phyloP scores from a whole-genome alignment of 2,797 vertebrate species.

The Coreius guichenoti region DNA sequence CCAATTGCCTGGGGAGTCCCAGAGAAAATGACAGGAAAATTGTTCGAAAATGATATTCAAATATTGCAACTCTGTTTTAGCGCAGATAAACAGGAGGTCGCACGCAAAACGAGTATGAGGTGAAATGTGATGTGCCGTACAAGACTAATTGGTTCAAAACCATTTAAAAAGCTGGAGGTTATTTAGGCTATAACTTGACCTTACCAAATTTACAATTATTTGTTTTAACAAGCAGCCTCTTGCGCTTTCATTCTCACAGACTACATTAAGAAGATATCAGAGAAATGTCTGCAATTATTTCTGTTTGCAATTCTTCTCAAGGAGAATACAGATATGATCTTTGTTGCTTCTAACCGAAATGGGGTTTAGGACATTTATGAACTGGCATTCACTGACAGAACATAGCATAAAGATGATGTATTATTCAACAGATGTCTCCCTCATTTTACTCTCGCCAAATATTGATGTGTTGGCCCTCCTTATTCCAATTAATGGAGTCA shows the following conservation, averaged over 20 bases:
- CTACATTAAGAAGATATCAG: background rate
- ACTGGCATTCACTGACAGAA: background rate
- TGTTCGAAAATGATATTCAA: slow-evolving; percentile 21
- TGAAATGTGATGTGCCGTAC: background rate
- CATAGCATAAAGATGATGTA: background rate
- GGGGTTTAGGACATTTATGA: slow-evolving; percentile 16
- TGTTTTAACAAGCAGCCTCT: background rate
- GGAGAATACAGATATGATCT: background rate
- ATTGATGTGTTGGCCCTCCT: slow-evolving; percentile 12
- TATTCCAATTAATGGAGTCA: slow-evolving; percentile 23
- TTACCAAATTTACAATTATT: slow-evolving; percentile 17
- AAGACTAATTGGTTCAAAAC: background rate
- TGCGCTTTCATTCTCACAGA: background rate
- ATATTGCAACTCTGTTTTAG: slow-evolving; percentile 18
- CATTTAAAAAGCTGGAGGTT: slow-evolving; percentile 15
- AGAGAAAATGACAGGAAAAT: slow-evolving; percentile 30
- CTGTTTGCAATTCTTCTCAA: background rate
- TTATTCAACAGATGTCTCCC: slow-evolving; percentile 32
- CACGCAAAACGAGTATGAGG: background rate
- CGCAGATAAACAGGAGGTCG: slow-evolving; percentile 20
- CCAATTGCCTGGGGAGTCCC: slow-evolving; percentile 2
- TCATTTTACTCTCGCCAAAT: background rate
- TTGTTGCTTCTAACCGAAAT: slow-evolving; percentile 1
- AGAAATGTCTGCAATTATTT: background rate
- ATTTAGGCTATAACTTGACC: background rate